phyloP scores from a whole-genome alignment of 30 jellyfish, hydroid and myxozoan genomes.

The Turritopsis dohrnii region DNA sequence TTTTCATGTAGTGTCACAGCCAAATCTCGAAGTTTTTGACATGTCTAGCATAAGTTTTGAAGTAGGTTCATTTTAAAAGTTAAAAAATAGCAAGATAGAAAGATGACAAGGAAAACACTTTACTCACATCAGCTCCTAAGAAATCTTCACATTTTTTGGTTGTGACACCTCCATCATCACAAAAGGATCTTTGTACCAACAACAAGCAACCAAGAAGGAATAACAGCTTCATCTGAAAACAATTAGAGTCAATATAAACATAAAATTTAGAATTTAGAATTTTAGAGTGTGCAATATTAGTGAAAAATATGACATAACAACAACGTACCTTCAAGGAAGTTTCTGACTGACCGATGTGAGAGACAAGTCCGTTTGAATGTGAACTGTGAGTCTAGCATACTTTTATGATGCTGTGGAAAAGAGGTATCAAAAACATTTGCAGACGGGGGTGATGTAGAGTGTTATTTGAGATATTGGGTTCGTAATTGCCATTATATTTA shows the following conservation, averaged over 20 bases:
- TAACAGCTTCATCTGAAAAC: constrained; percentile 1
- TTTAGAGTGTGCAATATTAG: not conserved
- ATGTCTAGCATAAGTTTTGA: not conserved
- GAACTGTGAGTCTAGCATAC: no score
- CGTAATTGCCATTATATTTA: no score
- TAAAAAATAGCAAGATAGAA: not conserved
- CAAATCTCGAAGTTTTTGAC: not conserved
- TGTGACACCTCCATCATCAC: not conserved
- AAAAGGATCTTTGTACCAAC: not conserved
- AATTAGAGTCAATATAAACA: not conserved
- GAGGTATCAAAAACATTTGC: no score
- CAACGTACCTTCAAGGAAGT: no score
- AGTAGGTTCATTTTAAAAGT: not conserved
- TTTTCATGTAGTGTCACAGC: not conserved
- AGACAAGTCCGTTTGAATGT: no score
- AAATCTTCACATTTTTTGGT: constrained; percentile 20
- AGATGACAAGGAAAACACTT: not conserved
- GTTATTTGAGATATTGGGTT: no score
- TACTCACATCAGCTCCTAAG: not conserved
- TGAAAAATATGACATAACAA: not conserved
- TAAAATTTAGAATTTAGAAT: not conserved
- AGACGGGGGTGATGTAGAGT: no score
- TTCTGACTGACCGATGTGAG: no score
- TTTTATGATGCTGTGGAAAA: no score
- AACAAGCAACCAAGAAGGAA: not conserved